A percentile compares a stretch with the other conserved stretches of the same genome.
Evolutionary conservation across 1,140 invertebrate species (phyloP).

Genomic region (Drosophila orena): DNA sequence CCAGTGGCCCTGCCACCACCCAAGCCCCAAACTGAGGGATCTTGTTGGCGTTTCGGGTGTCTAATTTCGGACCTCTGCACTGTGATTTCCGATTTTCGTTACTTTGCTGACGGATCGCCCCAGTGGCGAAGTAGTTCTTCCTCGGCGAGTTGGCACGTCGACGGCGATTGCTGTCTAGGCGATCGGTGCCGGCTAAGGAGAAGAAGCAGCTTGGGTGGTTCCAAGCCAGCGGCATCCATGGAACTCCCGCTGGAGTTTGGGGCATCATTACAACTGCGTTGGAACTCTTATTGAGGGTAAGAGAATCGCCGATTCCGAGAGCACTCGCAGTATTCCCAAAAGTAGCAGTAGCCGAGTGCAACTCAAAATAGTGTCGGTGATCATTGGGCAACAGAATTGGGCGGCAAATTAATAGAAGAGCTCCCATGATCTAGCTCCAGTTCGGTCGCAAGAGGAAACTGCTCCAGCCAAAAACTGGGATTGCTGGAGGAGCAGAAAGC

Average conservation of each 20-base stretch:
- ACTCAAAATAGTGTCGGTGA: no score
- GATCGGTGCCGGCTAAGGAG: background rate
- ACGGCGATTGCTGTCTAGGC: no score
- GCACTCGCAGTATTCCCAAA: no score
- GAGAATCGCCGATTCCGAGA: no score
- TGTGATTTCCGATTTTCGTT: background rate
- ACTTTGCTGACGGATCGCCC: background rate
- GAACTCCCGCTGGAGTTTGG: background rate
- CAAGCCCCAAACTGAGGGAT: background rate
- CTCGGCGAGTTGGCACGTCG: background rate
- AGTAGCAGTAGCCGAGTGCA: no score
- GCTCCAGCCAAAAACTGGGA: background rate
- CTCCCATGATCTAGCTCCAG: background rate
- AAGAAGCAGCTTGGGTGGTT: background rate
- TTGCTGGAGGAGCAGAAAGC: background rate
- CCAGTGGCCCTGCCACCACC: background rate
- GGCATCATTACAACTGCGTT: background rate
- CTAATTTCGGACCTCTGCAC: background rate
- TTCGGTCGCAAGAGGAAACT: background rate
- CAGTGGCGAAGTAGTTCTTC: background rate
- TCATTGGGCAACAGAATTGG: background rate
- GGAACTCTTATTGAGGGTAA: background rate
- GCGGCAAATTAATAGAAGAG: background rate
- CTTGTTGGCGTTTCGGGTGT: conserved; percentile 8
- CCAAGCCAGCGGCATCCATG: background rate